Conservation (phyloP, 1,140 invertebrate genomes). For the Callitettix versicolor region DNA sequence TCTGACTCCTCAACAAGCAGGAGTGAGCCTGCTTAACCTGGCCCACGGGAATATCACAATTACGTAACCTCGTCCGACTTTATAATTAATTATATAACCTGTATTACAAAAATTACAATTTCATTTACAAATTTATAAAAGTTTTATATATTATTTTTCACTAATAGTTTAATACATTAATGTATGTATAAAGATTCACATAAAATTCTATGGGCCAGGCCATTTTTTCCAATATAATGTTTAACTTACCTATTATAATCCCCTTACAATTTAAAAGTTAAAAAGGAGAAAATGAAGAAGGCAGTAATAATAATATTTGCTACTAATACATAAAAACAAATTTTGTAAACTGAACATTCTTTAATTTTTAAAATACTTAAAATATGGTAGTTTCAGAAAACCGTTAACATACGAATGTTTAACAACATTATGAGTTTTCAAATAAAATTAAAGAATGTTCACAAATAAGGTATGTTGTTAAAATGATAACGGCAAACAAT, state of each 20-base stretch:
- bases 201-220: slow-evolving; percentile 10
- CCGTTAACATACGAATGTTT: not conserved
- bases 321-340: not conserved
- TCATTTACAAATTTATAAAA: slow-evolving; percentile 14
- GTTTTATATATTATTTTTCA: slow-evolving; percentile 1
- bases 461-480: slow-evolving; percentile 4
- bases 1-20: not conserved
- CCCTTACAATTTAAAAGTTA: too few species aligned
- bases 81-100: not conserved
- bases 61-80: not conserved
- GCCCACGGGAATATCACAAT: slow-evolving; percentile 12
- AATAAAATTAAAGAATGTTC: slow-evolving; percentile 6
- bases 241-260: too few species aligned
- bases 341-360: slow-evolving; percentile 2
- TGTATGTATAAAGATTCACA: slow-evolving; percentile 7
- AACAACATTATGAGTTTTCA: not conserved
- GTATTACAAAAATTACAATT: slow-evolving; percentile 5
- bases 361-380: not conserved
- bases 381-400: not conserved
- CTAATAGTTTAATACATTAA: not conserved
- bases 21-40: slow-evolving; percentile 12
- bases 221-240: slow-evolving; percentile 1
- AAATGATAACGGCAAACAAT: not conserved
- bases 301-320: not conserved
- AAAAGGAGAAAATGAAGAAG: not conserved